Percentiles rank a stretch among this genome's conserved stretches.
Conservation (phyloP, 2,113 vertebrate genomes). For the Mystacornis crossleyi region DNA sequence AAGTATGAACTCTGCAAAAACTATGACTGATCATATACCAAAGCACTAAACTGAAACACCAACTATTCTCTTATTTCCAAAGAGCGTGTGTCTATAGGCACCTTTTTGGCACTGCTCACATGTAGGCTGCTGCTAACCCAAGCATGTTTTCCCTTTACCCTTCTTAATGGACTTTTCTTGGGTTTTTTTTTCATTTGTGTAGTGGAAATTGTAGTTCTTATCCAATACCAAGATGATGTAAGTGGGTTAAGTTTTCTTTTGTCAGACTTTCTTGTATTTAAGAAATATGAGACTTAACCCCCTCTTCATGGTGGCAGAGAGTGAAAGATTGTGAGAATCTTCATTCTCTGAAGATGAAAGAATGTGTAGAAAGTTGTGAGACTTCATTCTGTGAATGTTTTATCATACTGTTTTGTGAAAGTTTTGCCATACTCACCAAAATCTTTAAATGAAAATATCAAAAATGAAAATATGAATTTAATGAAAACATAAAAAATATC, state of each 20-base stretch:
- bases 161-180: not conserved
- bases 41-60: not conserved
- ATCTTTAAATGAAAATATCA: not conserved
- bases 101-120: not conserved
- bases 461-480: too few relatives aligned
- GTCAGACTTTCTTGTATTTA: not conserved
- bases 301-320: not conserved
- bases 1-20: not conserved
- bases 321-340: too few relatives aligned
- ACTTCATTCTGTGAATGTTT: not conserved
- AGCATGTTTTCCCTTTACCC: not conserved
- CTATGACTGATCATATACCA: not conserved
- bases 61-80: not conserved
- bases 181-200: not conserved
- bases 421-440: not conserved
- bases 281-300: not conserved
- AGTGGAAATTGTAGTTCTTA: not conserved
- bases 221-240: not conserved
- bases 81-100: not conserved
- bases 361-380: not conserved
- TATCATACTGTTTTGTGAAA: not conserved
- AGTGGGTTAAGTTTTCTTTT: not conserved
- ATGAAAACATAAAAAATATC: too few relatives aligned
- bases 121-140: not conserved
- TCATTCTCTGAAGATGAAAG: too few relatives aligned